phyloP scores from a whole-genome alignment of 2,888 invertebrate genomes.

The Bellardia bayeri region DNA sequence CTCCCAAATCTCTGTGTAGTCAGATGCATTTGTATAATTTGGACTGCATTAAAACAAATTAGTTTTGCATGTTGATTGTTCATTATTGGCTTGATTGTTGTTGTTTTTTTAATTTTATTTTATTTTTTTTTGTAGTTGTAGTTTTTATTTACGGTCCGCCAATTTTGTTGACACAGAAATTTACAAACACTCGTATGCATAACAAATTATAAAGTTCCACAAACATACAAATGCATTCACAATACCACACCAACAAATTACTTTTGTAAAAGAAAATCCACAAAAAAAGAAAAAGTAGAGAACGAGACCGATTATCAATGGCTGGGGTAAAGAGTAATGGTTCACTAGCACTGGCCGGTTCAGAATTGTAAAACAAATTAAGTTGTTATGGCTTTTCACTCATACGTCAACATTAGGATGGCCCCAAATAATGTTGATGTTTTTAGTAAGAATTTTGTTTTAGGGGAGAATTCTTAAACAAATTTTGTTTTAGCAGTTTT shows the following conservation, averaged over 20 bases:
- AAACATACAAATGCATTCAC: not conserved
- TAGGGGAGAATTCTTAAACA: too few relatives aligned
- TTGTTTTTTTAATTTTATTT: not conserved
- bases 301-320: constrained; percentile 5
- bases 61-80: constrained; percentile 55
- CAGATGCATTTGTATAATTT: constrained; percentile 51
- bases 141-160: constrained; percentile 53
- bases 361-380: constrained; percentile 33
- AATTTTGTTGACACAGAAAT: constrained; percentile 53
- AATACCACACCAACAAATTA: not conserved
- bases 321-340: constrained; percentile 1
- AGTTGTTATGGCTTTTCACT: constrained; percentile 5
- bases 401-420: not conserved
- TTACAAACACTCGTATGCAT: not conserved
- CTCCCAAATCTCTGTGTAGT: constrained; percentile 12
- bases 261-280: not conserved
- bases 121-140: not conserved
- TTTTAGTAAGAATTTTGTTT: not conserved
- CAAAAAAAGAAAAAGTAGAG: not conserved
- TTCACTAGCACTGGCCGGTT: not conserved
- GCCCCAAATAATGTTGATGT: not conserved
- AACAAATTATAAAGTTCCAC: not conserved
- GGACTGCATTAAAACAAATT: constrained; percentile 57
- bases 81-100: constrained; percentile 42
- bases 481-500: too few relatives aligned